Evolutionary conservation across 2,888 invertebrate species (phyloP).

Genomic region (Notocelia uddmanniana): DNA sequence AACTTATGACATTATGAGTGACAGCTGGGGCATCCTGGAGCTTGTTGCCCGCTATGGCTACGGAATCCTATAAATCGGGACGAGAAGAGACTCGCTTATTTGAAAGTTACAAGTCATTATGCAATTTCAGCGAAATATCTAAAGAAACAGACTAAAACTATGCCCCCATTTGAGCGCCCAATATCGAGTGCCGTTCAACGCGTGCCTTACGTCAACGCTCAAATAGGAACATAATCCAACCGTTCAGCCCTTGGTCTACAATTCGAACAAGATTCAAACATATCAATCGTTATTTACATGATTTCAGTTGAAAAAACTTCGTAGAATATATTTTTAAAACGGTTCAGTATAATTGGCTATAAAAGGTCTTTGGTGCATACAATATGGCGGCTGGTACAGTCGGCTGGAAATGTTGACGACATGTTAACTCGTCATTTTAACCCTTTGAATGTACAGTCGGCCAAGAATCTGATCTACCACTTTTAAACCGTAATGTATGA

Average conservation of each 20-base stretch:
- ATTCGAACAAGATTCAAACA: conserved; percentile 27
- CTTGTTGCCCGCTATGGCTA: no score
- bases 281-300: conserved; percentile 36
- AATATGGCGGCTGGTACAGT: conserved; percentile 27
- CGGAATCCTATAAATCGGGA: no score
- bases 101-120: no score
- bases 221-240: conserved; percentile 6
- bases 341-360: conserved; percentile 41
- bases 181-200: background rate
- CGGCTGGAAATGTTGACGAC: background rate
- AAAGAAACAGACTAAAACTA: background rate
- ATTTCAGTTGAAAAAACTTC: conserved; percentile 29
- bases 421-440: background rate
- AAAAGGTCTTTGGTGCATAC: conserved; percentile 44
- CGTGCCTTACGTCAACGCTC: background rate
- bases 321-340: conserved; percentile 34
- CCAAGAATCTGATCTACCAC: no score
- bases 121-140: background rate
- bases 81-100: no score
- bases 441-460: background rate
- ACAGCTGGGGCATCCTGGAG: no score
- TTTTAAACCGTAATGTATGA: no score
- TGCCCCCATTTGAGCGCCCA: background rate
- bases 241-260: conserved; percentile 14
- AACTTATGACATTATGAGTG: no score